Evolutionary conservation across 2,797 vertebrate species (phyloP), one percentile per base, ranked within the genome.

Genomic region (Microcaecilia unicolor): DNA sequence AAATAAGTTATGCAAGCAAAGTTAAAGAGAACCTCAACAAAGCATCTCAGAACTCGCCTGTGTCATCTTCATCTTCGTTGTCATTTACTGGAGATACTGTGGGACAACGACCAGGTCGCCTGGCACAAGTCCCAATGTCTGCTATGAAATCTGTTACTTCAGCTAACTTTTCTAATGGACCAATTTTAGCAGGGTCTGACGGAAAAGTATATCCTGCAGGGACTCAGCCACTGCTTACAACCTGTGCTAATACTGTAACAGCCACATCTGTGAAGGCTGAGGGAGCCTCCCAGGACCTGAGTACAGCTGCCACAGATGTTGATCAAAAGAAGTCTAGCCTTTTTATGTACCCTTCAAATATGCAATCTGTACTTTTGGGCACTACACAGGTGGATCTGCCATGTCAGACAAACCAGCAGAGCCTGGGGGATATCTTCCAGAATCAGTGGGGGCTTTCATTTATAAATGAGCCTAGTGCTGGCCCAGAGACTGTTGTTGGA

Each of bases 1-100:
- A 99, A 88, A 98, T 99, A 78, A 99, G 96, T 95, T 99, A 99
- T 90, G 96, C 96, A 89, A 99, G 96, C 75, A 99, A 99, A 92
- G 96, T 99, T 71, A 99, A 99, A 83, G 96, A 98, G 74, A 99
- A 99, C 89, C 94, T 99, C 86, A 97, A 98, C 78, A 98, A 96
- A 89, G 82, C 89, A 61, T 80, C 87, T 70, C 90, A 90, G 61
- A 81, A 64, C 35, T 76, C 81, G 22, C 69, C 78, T 22, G 53
- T 73, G 0, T 75, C 77, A 1, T 74, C 62, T 16, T 65, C 65
- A 29, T 73, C 70, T 8, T 80, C 70, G 0, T 79, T 86, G 1
- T 86, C 91, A 13, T 96, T 85, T 52, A 64, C 81, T 5, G 81
- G 78, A 37, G 92, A 95, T 67, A 45, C 71, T 74, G 66, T n/a